A percentile compares a stretch with the other conserved stretches of the same genome.
These are phyloP conservation scores for Pseudococcus jackbeardsleyi DNA, from an alignment of 2,888 invertebrate species.

Conservation along the genomic window DNA sequence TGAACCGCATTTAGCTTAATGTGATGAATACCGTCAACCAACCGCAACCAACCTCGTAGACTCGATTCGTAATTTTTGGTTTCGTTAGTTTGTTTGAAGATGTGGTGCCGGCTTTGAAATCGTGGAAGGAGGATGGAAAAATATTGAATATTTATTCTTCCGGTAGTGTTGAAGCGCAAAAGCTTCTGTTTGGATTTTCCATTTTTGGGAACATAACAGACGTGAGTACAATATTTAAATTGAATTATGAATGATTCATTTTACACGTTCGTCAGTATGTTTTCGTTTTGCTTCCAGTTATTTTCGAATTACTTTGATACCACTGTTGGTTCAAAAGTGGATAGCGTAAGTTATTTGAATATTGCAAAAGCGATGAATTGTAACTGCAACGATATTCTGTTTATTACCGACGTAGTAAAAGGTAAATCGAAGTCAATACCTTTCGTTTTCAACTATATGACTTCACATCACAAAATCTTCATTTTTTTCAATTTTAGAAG, in stretches of 20 bases:
- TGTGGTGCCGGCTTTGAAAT: slow-evolving; percentile 81
- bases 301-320: slow-evolving; percentile 90
- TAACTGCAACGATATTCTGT: slow-evolving; percentile 80
- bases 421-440: slow-evolving; percentile 1
- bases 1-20: not conserved
- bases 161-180: slow-evolving; percentile 91
- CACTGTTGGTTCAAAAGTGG: slow-evolving; percentile 84
- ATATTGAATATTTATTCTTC: slow-evolving; percentile 91
- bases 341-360: slow-evolving; percentile 81
- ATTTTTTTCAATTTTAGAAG: slow-evolving; percentile 70
- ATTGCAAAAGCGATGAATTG: slow-evolving; percentile 80
- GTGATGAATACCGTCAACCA: too few species aligned
- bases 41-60: not conserved
- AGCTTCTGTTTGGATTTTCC: slow-evolving; percentile 85
- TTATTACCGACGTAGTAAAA: slow-evolving; percentile 86
- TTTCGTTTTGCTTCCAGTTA: slow-evolving; percentile 70
- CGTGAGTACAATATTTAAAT: not conserved
- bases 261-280: not conserved
- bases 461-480: too few species aligned
- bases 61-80: slow-evolving; percentile 24
- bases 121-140: slow-evolving; percentile 79
- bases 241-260: not conserved
- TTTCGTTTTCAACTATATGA: too few species aligned
- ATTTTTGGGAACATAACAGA: slow-evolving; percentile 79
- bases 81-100: slow-evolving; percentile 85